Evolutionary conservation across 37 sponge, comb jelly and placozoan species (phyloP).

Genomic region (Aphrocallistes beatrix): DNA sequence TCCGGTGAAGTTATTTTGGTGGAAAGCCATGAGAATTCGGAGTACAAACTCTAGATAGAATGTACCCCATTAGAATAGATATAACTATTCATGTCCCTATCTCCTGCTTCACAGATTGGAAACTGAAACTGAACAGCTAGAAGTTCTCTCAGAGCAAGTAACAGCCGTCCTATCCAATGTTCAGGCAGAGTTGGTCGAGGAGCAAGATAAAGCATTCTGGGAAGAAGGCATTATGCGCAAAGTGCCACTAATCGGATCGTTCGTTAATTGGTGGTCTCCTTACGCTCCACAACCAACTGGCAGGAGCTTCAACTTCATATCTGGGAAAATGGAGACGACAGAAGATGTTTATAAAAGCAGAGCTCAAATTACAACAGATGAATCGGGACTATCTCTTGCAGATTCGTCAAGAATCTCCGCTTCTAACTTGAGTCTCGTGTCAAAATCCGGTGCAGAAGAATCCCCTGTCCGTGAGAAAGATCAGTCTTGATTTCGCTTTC

Average conservation of each 20-base stretch:
- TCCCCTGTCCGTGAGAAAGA: not conserved
- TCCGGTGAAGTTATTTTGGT: too few relatives aligned
- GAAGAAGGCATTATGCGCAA: not conserved
- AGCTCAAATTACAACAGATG: not conserved
- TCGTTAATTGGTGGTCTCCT: constrained; percentile 13
- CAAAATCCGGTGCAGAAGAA: not conserved
- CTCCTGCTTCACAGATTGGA: not conserved
- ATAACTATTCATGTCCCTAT: too few relatives aligned
- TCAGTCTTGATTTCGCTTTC: not conserved
- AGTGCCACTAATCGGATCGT: not conserved
- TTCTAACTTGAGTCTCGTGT: not conserved
- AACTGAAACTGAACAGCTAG: not conserved
- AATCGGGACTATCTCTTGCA: not conserved
- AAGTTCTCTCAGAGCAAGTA: not conserved
- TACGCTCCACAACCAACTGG: not conserved
- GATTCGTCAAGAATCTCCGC: not conserved
- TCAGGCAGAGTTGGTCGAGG: not conserved
- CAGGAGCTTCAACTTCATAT: not conserved
- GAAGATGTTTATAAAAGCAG: not conserved
- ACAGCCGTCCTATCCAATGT: not conserved
- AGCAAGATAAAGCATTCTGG: not conserved
- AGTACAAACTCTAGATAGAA: too few relatives aligned
- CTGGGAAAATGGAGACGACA: not conserved
- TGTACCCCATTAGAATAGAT: too few relatives aligned
- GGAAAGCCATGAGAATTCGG: too few relatives aligned